phyloP scores from a whole-genome alignment of 2,113 vertebrate species.

The Sialia sialis region DNA sequence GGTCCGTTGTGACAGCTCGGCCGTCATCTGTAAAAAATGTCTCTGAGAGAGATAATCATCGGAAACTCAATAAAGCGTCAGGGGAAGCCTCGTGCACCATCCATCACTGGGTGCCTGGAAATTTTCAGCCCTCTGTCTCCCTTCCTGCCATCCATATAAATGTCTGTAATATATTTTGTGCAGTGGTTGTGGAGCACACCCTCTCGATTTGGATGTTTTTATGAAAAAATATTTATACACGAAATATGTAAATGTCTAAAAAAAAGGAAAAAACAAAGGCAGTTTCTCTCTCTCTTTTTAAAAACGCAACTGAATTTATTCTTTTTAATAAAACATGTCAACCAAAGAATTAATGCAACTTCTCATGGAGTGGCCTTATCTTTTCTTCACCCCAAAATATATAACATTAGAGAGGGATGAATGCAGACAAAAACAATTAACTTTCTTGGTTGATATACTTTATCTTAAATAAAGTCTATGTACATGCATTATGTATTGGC shows the following conservation, averaged over 20 bases:
- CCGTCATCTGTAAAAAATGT: conserved; percentile 91
- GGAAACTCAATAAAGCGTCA: conserved; percentile 99
- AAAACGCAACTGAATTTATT: conserved; percentile 74
- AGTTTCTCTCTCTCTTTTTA: conserved; percentile 53
- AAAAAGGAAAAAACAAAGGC: conserved; percentile 51
- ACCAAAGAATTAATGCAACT: conserved; percentile 56
- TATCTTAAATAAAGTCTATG: conserved; percentile 46
- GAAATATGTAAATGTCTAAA: conserved; percentile 76
- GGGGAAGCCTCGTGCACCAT: conserved; percentile 84
- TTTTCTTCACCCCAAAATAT: conserved; percentile 23
- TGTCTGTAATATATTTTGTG: conserved; percentile 94
- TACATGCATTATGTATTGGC: conserved; percentile 20
- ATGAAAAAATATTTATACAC: conserved; percentile 78
- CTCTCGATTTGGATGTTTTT: conserved; percentile 71
- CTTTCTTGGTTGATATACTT: conserved; percentile 43
- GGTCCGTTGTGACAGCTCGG: conserved; percentile 82
- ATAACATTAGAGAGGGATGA: conserved; percentile 20
- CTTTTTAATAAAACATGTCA: conserved; percentile 80
- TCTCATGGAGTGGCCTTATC: conserved; percentile 15
- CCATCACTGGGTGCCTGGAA: conserved; percentile 96
- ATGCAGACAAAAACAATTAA: conserved; percentile 64
- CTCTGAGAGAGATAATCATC: conserved; percentile 96
- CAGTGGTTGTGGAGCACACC: conserved; percentile 50
- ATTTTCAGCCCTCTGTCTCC: conserved; percentile 82
- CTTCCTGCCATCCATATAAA: conserved; percentile 99